Evolutionary conservation across 2,113 vertebrate species (phyloP).

Genomic region (Arothron firmamentum): DNA sequence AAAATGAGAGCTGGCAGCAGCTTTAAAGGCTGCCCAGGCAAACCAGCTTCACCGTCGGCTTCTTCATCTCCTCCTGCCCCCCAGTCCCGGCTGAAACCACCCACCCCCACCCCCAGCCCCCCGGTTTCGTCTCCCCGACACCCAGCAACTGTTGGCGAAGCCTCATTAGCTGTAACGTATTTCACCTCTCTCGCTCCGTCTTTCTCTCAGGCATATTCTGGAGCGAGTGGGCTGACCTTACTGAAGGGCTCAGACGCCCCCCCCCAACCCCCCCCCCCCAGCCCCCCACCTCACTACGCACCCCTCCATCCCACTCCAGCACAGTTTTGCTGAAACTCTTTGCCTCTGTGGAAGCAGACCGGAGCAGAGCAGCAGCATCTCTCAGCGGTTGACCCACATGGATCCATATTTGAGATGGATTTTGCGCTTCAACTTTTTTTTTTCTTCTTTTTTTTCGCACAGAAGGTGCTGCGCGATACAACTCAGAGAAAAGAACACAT

Average conservation of each 20-base stretch:
- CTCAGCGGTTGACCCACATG: too few species aligned
- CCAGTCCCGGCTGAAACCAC: conserved; percentile 49
- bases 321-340: conserved; percentile 11
- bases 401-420: too few species aligned
- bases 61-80: conserved; percentile 4
- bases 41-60: conserved; percentile 36
- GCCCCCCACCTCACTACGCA: background rate
- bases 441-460: too few species aligned
- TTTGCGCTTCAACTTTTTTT: too few species aligned
- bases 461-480: too few species aligned
- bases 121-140: conserved; percentile 25
- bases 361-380: too few species aligned
- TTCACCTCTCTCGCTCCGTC: conserved; percentile 21
- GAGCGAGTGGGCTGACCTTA: conserved; percentile 59
- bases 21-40: too few species aligned
- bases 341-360: too few species aligned
- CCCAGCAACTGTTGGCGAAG: conserved; percentile 1
- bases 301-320: conserved; percentile 1
- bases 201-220: conserved; percentile 57
- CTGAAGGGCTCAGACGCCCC: conserved; percentile 40
- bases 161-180: conserved; percentile 60
- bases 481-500: too few species aligned
- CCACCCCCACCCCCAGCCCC: background rate
- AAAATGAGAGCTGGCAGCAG: too few species aligned
- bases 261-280: conserved; percentile 19